Evolutionary conservation across 2,113 vertebrate genomes (phyloP), one percentile per base, ranked within the genome.

Genomic region (Peromyscus maniculatus): DNA sequence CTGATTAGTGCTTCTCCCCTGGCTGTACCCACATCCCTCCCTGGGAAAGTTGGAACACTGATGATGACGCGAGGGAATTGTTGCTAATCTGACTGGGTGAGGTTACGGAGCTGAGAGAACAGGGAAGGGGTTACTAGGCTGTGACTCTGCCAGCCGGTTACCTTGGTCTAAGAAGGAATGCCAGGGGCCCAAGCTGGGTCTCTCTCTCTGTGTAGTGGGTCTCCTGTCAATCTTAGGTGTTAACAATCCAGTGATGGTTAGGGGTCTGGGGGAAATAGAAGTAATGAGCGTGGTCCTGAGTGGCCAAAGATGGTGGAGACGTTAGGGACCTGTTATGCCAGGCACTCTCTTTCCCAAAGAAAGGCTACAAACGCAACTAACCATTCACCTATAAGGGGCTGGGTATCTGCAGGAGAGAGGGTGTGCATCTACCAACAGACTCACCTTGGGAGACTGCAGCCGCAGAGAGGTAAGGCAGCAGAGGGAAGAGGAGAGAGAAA

Each of bases 361-460:
- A 43, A 46, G 83, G 43, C 77, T 94, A 67, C 92, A 75, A 62
- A 11, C 4, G 36, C 59, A 94, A 78, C 8, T 43, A 64, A 43
- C 90, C 0, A 0, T 6, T 36, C 66, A 7, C 67, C 10, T 52
- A 3, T 1, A 3, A 43, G 8, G 69, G 43, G 71, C 4, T 17
- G 9, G n/a, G 55, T 24, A 9, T 28, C 89, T 72, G 26, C 49
- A 83, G 49, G 9, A 28, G 64, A 4, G 26, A 46, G 52, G 66
- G 19, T 2, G 8, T 43, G 4, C 3, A 11, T 36, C 26, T 67
- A 1, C 19, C 43, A 12, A 6, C 66, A 91, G 89, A 98, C 98
- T 98, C 99, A 99, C 99, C 99, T 99, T 99, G 99, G 95, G 99
- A 99, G 98, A 99, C 99, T 97, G 96, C 89, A 95, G 94, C 98